These are phyloP conservation scores for Atta colombica DNA, from an alignment of 1,140 invertebrate genomes.

Conservation along the genomic window DNA sequence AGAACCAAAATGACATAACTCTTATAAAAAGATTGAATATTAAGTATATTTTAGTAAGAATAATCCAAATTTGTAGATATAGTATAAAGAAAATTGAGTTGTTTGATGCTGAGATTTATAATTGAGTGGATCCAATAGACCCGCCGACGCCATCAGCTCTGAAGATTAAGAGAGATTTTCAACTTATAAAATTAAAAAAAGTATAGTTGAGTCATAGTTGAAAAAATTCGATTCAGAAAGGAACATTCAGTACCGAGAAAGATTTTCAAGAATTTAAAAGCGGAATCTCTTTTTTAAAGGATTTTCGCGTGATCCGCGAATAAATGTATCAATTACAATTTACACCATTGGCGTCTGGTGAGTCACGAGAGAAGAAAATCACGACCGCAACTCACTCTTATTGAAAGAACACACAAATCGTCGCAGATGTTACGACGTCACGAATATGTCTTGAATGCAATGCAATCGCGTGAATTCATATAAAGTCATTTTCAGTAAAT, in stretches of 20 bases:
- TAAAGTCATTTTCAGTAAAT: constrained; percentile 34
- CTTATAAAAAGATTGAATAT: too few relatives aligned
- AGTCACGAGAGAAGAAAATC: constrained; percentile 62
- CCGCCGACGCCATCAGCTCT: too few relatives aligned
- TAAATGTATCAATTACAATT: constrained; percentile 35
- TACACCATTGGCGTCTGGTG: constrained; percentile 49
- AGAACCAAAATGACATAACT: too few relatives aligned
- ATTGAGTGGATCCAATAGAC: too few relatives aligned
- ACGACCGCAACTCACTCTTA: constrained; percentile 59
- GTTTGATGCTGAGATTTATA: too few relatives aligned
- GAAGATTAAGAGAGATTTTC: neutral
- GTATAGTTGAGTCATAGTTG: too few relatives aligned
- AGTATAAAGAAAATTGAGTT: too few relatives aligned
- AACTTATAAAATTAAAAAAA: neutral
- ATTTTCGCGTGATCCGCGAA: neutral
- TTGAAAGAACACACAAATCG: constrained; percentile 40
- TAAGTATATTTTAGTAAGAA: too few relatives aligned
- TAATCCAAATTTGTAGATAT: too few relatives aligned
- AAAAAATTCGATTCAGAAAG: neutral
- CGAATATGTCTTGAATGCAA: neutral
- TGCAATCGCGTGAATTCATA: neutral
- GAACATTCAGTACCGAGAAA: neutral
- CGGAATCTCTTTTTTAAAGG: neutral
- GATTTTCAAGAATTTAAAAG: neutral
- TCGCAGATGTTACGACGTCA: constrained; percentile 13